Evolutionary conservation across 2,797 vertebrate genomes (phyloP).

Genomic region (Clarias platycephalus): DNA sequence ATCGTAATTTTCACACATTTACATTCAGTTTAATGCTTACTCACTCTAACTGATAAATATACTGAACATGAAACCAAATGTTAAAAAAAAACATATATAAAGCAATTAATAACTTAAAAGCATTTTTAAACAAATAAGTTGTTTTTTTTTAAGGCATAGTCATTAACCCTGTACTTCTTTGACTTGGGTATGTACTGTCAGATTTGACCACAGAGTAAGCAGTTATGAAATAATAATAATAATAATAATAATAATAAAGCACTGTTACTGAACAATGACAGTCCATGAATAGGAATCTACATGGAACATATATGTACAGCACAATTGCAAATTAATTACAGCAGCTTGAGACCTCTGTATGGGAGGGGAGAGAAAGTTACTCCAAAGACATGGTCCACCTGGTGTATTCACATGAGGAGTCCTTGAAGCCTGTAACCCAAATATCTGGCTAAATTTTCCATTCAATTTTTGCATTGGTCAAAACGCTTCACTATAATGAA

Average conservation of each 20-base stretch:
- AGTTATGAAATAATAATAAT: not conserved
- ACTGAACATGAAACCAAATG: not conserved
- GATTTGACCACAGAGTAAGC: not conserved
- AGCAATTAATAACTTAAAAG: conserved; percentile 23
- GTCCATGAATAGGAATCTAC: not conserved
- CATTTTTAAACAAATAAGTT: not conserved
- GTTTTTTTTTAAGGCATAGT: not conserved
- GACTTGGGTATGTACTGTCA: not conserved
- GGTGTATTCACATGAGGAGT: not conserved
- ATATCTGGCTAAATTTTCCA: not conserved
- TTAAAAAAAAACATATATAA: not conserved
- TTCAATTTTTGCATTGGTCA: not conserved
- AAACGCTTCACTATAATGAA: not conserved
- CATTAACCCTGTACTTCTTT: not conserved
- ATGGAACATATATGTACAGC: not conserved
- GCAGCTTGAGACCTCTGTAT: not conserved
- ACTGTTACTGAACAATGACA: not conserved
- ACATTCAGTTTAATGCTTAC: conserved; percentile 14
- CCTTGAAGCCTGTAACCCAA: not conserved
- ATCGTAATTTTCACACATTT: not conserved
- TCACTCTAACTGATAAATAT: not conserved
- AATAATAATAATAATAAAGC: not conserved
- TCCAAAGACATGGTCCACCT: not conserved
- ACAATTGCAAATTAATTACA: not conserved
- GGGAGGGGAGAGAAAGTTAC: not conserved